Conservation (phyloP, 2,888 invertebrate species). For the Leptopilina drosophilae region DNA sequence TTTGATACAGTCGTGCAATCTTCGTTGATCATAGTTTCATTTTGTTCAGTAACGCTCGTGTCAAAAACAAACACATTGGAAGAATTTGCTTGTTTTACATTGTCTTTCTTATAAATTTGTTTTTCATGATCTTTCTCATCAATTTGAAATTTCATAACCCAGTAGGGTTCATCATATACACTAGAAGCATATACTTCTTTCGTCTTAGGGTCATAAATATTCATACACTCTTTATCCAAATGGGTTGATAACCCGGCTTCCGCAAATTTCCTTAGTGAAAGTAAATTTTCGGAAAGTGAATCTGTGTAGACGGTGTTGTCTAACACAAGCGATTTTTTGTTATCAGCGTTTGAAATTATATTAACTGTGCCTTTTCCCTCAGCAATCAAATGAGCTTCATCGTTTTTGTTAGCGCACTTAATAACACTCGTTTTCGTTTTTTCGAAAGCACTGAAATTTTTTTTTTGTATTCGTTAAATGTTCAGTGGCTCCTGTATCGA, state of each 20-base stretch:
- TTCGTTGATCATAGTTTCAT: not conserved
- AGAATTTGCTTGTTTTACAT: not conserved
- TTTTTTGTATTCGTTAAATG: constrained; percentile 47
- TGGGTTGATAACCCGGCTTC: constrained; percentile 6
- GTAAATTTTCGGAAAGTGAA: not conserved
- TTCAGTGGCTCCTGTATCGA: constrained; percentile 45
- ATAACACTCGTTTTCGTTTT: constrained; percentile 38
- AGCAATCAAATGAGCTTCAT: constrained; percentile 33
- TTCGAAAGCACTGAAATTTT: constrained; percentile 34
- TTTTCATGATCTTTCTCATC: not conserved
- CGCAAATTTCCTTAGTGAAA: no score
- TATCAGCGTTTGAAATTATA: not conserved
- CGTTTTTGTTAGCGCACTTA: constrained; percentile 46
- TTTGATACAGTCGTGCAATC: not conserved
- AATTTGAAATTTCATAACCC: not conserved
- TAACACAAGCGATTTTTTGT: not conserved
- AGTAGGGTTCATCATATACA: not conserved
- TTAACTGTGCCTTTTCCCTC: constrained; percentile 31
- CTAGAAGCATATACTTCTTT: constrained; percentile 1
- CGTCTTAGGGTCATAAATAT: no score
- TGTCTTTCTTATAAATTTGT: not conserved
- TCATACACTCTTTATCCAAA: not conserved
- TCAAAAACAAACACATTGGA: not conserved
- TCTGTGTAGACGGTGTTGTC: constrained; percentile 35
- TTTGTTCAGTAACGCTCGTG: not conserved